Conservation (phyloP, 2,888 invertebrate genomes). For the Catonia carolina region DNA sequence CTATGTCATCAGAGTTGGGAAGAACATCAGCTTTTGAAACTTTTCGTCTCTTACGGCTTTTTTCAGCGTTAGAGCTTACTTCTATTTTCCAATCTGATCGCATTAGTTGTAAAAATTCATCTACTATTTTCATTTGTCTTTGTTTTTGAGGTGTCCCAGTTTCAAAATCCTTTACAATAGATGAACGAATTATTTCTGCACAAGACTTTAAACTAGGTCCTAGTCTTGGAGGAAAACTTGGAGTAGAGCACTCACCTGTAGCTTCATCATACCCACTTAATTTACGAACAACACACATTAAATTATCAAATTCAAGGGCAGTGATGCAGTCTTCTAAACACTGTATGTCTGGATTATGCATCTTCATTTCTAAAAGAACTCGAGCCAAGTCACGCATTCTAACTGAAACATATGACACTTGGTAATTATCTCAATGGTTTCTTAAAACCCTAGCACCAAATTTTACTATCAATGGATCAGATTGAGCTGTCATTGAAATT, state of each 20-base stretch:
- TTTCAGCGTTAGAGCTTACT: conserved; percentile 7
- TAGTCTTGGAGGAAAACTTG: conserved; percentile 2
- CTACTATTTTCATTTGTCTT: not conserved
- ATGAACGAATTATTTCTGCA: not conserved
- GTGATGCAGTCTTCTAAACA: conserved; percentile 16
- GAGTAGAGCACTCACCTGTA: conserved; percentile 8
- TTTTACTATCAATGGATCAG: too few relatives aligned
- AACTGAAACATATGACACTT: not conserved
- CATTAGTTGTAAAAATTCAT: conserved; percentile 6
- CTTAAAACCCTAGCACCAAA: conserved; percentile 9
- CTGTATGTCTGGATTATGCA: not conserved
- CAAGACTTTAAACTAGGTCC: conserved; percentile 2
- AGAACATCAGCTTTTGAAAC: not conserved
- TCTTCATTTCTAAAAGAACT: conserved; percentile 3
- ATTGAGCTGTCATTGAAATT: too few relatives aligned
- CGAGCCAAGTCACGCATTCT: conserved; percentile 11
- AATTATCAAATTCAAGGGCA: conserved; percentile 7
- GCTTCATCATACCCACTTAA: conserved; percentile 7
- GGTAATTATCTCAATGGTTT: conserved; percentile 11
- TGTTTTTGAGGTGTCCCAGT: not conserved
- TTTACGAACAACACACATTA: not conserved
- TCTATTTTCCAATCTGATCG: conserved; percentile 8
- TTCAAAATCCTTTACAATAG: not conserved
- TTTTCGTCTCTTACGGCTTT: conserved; percentile 6
- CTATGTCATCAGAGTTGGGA: not conserved